phyloP scores from a whole-genome alignment of 2,888 invertebrate species.

The Nectonema munidae region DNA sequence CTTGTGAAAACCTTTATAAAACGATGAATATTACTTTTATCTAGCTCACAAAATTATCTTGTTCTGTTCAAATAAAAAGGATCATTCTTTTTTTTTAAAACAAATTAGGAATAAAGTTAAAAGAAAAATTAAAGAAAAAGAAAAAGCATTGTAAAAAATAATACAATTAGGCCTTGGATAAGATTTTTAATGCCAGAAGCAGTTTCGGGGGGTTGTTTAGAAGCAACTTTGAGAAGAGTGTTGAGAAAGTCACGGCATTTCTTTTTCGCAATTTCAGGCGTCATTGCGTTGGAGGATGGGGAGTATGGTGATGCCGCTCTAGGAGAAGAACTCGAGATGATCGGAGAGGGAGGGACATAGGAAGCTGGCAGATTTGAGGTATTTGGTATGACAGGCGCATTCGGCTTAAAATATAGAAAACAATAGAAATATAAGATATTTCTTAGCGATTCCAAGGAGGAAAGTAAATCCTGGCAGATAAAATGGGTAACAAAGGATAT shows the following conservation, averaged over 20 bases:
- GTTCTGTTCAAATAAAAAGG: no score
- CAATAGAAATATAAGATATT: no score
- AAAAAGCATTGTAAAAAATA: slow-evolving; percentile 17
- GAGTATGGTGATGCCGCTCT: slow-evolving; percentile 17
- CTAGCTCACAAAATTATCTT: no score
- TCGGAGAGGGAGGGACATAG: no score
- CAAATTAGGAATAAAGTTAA: not conserved
- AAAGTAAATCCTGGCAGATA: no score
- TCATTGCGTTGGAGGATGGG: slow-evolving; percentile 23
- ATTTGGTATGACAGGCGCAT: no score
- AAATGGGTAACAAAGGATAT: no score
- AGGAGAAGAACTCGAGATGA: slow-evolving; percentile 17
- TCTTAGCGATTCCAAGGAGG: no score
- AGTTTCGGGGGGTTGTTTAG: slow-evolving; percentile 44
- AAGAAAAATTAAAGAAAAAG: slow-evolving; percentile 9
- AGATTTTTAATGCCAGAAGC: slow-evolving; percentile 28
- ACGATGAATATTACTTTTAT: no score
- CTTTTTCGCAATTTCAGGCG: slow-evolving; percentile 53
- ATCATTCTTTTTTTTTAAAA: slow-evolving; percentile 9
- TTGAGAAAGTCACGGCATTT: slow-evolving; percentile 90
- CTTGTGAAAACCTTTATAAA: no score
- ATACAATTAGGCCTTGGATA: slow-evolving; percentile 61
- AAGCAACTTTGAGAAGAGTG: slow-evolving; percentile 66
- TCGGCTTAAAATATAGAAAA: no score
- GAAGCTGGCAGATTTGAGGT: no score